Evolutionary conservation across 2,113 vertebrate species (phyloP), one percentile per base, ranked within the genome.

Genomic region (Antennarius striatus): DNA sequence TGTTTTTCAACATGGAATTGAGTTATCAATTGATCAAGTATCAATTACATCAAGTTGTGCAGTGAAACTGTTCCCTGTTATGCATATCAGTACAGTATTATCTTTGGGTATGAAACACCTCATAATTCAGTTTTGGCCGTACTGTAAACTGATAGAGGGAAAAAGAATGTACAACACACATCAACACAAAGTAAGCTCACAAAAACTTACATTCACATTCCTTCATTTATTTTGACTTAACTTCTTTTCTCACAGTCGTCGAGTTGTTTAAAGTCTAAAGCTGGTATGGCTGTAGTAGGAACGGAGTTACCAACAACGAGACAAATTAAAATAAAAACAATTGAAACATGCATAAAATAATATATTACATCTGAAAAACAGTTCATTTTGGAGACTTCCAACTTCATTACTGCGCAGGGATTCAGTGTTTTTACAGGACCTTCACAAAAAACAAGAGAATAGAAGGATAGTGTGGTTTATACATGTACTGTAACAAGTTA

Each of bases 391-490:
- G 43, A 49, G 32, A 22, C 7, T 46, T 54, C 42, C 36, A 60
- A 17, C 73, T 51, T 72, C 8, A 60, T 77, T 76, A 81, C 77
- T 88, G 81, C 79, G 81, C 47, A 32, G 47, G 30, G 29, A 60
- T 53, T 48, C 6, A 10, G 28, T 15, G 46, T 12, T 8, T 11
- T 30, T 32, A 32, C 10, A 54, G 28, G 52, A 39, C 32, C 51
- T 53, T 53, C 48, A 22, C 48, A 16, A 7, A 17, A 50, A 17
- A 17, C 7, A 50, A 11, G 17, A 22, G 16, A 9, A 16, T 10
- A 43, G 11, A 43, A 43, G 10, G 42, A 9, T 43, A 43, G 42
- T 43, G 32, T 7, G 32, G 5, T 36, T 36, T 36, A 36, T 36
- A 36, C 32, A 36, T 36, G 32, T 36, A 22, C 22, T 22, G 1